Percentiles rank a stretch among this genome's conserved stretches.
Evolutionary conservation across 2,113 vertebrate species (phyloP).

Genomic region (Scytalopus superciliaris): DNA sequence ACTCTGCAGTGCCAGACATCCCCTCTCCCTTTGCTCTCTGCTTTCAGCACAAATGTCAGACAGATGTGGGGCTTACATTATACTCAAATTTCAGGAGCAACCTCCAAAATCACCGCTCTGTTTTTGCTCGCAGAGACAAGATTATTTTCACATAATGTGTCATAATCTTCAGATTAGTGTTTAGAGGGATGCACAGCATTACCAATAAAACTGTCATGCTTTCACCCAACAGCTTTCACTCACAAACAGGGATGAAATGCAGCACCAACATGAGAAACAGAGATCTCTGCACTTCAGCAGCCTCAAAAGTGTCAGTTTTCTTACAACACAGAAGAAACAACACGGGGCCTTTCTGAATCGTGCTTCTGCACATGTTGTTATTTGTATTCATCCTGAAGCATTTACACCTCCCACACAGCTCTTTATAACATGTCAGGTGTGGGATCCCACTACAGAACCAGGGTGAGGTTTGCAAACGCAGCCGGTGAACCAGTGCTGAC

Average conservation of each 20-base stretch:
- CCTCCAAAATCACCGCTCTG: not conserved
- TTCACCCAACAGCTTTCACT: not conserved
- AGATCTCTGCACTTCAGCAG: not conserved
- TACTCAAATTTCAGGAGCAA: not conserved
- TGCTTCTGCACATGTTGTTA: not conserved
- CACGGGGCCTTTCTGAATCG: rapidly evolving
- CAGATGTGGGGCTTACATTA: not conserved
- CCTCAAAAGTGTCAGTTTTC: not conserved
- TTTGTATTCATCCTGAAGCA: not conserved
- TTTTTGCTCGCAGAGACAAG: not conserved
- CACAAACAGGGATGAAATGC: not conserved
- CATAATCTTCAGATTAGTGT: not conserved
- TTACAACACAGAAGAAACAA: not conserved
- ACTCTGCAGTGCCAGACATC: not conserved
- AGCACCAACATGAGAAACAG: not conserved
- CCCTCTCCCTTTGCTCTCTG: not conserved
- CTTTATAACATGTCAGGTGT: not conserved
- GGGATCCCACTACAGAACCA: not conserved
- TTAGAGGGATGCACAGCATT: not conserved
- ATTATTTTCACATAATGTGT: not conserved
- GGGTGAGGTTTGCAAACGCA: not conserved
- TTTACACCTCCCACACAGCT: not conserved
- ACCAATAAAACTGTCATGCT: not conserved
- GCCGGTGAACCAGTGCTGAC: not conserved
- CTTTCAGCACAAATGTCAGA: not conserved